A percentile compares a stretch with the other conserved stretches of the same genome.
phyloP scores from a whole-genome alignment of 2,888 invertebrate genomes.

The Steinernema scapterisci region DNA sequence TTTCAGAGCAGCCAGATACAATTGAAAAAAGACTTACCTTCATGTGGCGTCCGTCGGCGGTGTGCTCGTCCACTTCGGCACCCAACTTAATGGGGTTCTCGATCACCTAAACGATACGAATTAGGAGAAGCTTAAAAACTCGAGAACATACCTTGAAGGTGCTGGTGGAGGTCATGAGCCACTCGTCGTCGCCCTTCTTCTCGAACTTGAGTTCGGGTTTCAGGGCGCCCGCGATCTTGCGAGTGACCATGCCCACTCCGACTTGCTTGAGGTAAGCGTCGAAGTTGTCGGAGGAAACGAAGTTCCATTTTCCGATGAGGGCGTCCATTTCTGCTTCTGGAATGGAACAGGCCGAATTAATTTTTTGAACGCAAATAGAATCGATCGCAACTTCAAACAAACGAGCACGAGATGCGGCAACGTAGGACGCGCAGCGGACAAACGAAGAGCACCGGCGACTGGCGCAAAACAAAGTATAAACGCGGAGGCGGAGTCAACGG shows the following conservation, averaged over 20 bases:
- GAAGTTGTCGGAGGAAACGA: conserved; percentile 61
- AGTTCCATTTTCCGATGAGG: conserved; percentile 65
- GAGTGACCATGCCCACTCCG: conserved; percentile 57
- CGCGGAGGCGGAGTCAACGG: conserved; percentile 1
- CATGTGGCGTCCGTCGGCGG: conserved; percentile 64
- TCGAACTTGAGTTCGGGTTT: conserved; percentile 61
- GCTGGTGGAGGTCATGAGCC: conserved; percentile 59
- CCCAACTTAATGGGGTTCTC: conserved; percentile 59
- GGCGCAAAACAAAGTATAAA: background rate
- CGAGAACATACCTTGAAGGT: conserved; percentile 59
- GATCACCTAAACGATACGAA: conserved; percentile 33
- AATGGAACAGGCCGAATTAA: background rate
- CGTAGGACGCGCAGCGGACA: background rate
- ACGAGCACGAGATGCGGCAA: background rate
- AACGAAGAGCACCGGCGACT: background rate
- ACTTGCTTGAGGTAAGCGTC: conserved; percentile 64
- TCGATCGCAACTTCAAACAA: background rate
- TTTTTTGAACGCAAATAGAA: conserved; percentile 9
- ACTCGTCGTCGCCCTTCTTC: conserved; percentile 60
- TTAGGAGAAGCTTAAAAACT: too few species aligned
- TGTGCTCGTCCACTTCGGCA: conserved; percentile 56
- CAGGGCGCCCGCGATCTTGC: conserved; percentile 58
- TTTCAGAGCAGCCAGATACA: background rate
- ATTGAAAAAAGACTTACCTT: conserved; percentile 40
- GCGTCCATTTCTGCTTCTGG: conserved; percentile 15